phyloP scores from a whole-genome alignment of 2,113 vertebrate species.

The Pygathrix nemaeus region DNA sequence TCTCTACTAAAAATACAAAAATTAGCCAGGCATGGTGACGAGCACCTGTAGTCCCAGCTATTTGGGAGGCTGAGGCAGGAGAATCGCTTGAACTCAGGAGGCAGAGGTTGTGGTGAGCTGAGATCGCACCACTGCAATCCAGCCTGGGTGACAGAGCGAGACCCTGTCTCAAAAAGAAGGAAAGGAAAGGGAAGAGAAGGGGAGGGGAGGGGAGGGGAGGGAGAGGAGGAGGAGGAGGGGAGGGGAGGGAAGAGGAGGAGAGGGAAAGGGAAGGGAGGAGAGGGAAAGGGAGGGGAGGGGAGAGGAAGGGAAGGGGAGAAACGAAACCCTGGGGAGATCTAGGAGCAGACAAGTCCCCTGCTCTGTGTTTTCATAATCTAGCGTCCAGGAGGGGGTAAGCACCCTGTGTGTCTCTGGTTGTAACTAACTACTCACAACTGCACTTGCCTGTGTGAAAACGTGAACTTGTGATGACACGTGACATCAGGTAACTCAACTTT shows the following conservation, averaged over 20 bases:
- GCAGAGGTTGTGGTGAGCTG: no score
- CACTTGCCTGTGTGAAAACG: background rate
- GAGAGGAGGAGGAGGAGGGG: no score
- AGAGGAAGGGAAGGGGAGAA: no score
- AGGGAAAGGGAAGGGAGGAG: rapidly evolving
- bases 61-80: no score
- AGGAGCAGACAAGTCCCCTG: background rate
- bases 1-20: no score
- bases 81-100: no score
- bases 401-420: background rate
- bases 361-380: background rate
- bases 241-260: rapidly evolving
- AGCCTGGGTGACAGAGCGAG: no score
- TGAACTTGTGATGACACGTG: background rate
- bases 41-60: no score
- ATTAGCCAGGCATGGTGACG: no score
- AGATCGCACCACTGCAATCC: no score
- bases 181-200: no score
- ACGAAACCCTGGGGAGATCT: background rate
- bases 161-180: no score
- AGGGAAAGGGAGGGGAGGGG: rapidly evolving
- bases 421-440: background rate
- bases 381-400: background rate
- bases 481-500: background rate
- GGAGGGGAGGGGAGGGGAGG: rapidly evolving